Conservation (phyloP, 2,888 invertebrate genomes). For the Cryptosula pallasiana region DNA sequence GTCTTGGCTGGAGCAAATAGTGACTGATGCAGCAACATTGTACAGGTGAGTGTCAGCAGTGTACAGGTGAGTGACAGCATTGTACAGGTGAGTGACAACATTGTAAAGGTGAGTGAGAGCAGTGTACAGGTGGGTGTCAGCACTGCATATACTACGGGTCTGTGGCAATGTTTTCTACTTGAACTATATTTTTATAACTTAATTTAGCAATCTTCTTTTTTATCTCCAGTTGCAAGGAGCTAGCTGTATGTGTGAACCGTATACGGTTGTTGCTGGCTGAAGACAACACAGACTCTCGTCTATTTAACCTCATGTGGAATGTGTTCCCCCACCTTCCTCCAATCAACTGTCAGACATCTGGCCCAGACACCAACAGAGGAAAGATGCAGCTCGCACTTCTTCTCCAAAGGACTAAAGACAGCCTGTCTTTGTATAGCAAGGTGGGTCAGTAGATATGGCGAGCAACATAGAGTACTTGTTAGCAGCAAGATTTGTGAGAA, state of each 20-base stretch:
- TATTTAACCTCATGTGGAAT: slow-evolving; percentile 11
- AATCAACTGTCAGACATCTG: not conserved
- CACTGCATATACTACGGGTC: too few relatives aligned
- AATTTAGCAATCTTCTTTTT: too few relatives aligned
- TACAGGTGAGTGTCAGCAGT: not conserved
- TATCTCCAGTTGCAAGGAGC: not conserved
- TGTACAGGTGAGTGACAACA: too few relatives aligned
- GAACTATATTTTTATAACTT: too few relatives aligned
- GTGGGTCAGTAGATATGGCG: not conserved
- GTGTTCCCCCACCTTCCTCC: not conserved
- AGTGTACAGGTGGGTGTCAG: too few relatives aligned
- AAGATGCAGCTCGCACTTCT: not conserved
- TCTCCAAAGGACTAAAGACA: not conserved
- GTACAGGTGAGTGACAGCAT: too few relatives aligned
- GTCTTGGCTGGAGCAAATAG: not conserved
- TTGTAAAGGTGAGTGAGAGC: too few relatives aligned
- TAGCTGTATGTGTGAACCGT: not conserved
- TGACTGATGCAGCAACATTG: not conserved
- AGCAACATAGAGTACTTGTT: too few relatives aligned
- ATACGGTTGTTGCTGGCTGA: not conserved
- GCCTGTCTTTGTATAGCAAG: not conserved
- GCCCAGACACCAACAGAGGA: not conserved
- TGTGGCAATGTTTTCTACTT: too few relatives aligned
- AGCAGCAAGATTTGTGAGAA: too few relatives aligned
- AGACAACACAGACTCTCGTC: not conserved